phyloP scores from a whole-genome alignment of 2,113 vertebrate genomes.

The Delphinapterus leucas region DNA sequence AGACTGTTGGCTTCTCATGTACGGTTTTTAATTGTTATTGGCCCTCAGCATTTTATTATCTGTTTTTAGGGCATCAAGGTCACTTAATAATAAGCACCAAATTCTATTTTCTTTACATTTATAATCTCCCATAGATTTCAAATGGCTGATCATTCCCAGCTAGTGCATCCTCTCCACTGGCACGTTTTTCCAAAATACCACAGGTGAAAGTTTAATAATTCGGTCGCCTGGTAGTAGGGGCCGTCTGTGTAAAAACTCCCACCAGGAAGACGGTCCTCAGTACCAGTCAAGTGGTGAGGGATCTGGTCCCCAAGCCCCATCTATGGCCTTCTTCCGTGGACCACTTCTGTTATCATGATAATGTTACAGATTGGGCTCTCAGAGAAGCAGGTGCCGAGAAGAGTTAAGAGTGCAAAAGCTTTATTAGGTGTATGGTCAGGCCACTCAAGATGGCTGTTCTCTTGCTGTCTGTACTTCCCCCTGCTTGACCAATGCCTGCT shows the following conservation, averaged over 20 bases:
- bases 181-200: neutral
- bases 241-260: neutral
- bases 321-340: neutral
- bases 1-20: neutral
- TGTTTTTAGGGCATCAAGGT: neutral
- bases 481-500: neutral
- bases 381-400: neutral
- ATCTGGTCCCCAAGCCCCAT: neutral
- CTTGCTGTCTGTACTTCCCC: neutral
- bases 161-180: neutral
- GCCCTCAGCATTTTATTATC: neutral
- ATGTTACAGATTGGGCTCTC: neutral
- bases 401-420: neutral
- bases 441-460: neutral
- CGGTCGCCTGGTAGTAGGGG: neutral
- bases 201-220: neutral
- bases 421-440: neutral
- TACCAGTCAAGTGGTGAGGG: neutral
- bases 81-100: neutral
- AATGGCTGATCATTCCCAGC: neutral
- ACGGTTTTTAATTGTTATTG: constrained; percentile 10
- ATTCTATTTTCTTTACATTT: constrained; percentile 27
- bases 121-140: neutral
- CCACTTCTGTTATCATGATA: neutral
- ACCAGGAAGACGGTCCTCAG: neutral